These are phyloP conservation scores for Gambelia wislizenii DNA, from an alignment of 2,797 vertebrate species.

Conservation along the genomic window DNA sequence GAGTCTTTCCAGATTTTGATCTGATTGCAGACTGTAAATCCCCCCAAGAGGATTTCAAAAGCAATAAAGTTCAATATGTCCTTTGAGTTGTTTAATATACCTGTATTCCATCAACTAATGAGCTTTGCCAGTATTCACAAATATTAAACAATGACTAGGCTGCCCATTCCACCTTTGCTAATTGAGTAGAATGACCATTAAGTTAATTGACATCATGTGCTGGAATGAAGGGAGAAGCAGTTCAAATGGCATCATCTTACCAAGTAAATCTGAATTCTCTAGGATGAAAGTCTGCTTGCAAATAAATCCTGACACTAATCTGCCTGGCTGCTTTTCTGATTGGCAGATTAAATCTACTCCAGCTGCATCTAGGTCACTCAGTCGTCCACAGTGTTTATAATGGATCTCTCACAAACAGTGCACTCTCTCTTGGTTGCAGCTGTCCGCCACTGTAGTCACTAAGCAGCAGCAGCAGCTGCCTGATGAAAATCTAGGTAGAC, in stretches of 20 bases:
- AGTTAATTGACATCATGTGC: slow-evolving; percentile 5
- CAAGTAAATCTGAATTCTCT: not conserved
- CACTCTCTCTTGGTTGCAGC: not conserved
- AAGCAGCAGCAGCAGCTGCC: not conserved
- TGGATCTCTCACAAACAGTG: not conserved
- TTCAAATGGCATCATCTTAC: not conserved
- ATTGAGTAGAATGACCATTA: not conserved
- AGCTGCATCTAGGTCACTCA: slow-evolving; percentile 8
- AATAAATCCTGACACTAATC: slow-evolving; percentile 19
- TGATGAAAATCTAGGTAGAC: slow-evolving; percentile 3
- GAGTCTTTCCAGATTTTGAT: not conserved
- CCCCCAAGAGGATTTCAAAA: not conserved
- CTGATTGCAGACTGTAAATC: slow-evolving; percentile 1
- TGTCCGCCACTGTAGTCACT: not conserved
- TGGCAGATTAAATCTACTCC: not conserved
- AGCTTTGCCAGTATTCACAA: not conserved
- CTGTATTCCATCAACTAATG: not conserved
- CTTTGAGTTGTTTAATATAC: not conserved
- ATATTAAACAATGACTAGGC: not conserved
- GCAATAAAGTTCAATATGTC: not conserved
- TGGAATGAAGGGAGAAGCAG: not conserved
- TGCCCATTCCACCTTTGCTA: not conserved
- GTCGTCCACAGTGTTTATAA: not conserved
- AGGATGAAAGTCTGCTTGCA: not conserved
- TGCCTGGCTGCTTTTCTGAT: not conserved